Evolutionary conservation across 1,140 invertebrate genomes (phyloP).

Genomic region (Cepaea nemoralis): DNA sequence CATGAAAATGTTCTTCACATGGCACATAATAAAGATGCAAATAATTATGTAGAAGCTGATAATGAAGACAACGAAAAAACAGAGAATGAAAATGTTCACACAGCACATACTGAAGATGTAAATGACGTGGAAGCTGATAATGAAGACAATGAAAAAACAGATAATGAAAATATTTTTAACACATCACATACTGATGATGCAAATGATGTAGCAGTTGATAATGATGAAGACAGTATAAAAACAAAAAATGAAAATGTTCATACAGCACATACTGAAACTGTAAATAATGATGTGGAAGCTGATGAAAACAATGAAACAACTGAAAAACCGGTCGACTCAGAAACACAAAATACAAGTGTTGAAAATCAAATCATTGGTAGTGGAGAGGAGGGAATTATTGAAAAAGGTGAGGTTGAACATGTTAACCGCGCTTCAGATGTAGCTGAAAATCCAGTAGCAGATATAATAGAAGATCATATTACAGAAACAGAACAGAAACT

Average conservation of each 20-base stretch:
- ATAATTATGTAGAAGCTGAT: background rate
- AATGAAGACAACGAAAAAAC: too few relatives aligned
- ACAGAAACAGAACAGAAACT: background rate
- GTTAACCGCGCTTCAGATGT: background rate
- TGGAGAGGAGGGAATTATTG: background rate
- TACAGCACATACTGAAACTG: background rate
- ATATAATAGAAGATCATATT: too few relatives aligned
- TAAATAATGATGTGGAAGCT: background rate
- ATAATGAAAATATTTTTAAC: background rate
- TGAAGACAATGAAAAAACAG: background rate
- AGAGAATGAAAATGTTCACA: background rate
- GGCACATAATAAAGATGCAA: background rate
- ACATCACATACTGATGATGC: too few relatives aligned
- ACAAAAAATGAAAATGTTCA: background rate
- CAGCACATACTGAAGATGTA: background rate
- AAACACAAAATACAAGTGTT: background rate
- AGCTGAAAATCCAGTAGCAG: too few relatives aligned
- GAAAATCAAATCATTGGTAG: background rate
- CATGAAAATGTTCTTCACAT: background rate
- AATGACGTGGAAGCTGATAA: background rate
- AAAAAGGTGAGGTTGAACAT: background rate
- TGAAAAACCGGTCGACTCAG: background rate
- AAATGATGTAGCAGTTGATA: background rate
- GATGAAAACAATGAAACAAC: background rate
- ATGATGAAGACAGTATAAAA: background rate